These are phyloP conservation scores for Nomia melanderi DNA, from an alignment of 1,140 invertebrate species.

Conservation along the genomic window DNA sequence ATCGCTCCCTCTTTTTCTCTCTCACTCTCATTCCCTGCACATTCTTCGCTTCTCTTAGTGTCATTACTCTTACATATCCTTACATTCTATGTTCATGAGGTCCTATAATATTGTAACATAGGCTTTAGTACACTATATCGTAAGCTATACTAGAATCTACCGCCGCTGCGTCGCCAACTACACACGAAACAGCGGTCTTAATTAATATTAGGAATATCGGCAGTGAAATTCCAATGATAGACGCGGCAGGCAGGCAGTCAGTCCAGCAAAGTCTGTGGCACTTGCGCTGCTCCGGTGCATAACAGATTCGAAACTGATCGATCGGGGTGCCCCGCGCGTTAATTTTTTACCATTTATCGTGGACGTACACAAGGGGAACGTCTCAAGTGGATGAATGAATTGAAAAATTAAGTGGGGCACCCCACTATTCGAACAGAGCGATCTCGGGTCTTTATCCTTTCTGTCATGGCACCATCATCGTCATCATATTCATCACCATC, in stretches of 20 bases:
- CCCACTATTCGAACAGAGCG: slow-evolving; percentile 71
- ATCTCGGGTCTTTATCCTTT: slow-evolving; percentile 59
- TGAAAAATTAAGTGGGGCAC: slow-evolving; percentile 75
- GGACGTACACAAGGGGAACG: slow-evolving; percentile 49
- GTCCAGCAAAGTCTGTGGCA: slow-evolving; percentile 72
- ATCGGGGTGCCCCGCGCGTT: slow-evolving; percentile 76
- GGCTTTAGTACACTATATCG: slow-evolving; percentile 70
- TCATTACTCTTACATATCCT: slow-evolving; percentile 61
- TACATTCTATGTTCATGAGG: slow-evolving; percentile 61
- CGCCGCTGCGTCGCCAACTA: slow-evolving; percentile 69
- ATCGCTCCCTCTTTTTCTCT: slow-evolving; percentile 6
- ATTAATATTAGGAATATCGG: slow-evolving; percentile 82
- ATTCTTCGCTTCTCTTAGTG: slow-evolving; percentile 23
- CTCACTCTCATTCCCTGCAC: slow-evolving; percentile 7
- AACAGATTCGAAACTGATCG: slow-evolving; percentile 67
- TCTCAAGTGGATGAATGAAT: slow-evolving; percentile 68
- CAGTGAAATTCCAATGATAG: slow-evolving; percentile 82
- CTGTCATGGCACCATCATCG: slow-evolving; percentile 72
- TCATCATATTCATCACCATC: slow-evolving; percentile 63
- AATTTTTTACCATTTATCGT: slow-evolving; percentile 72
- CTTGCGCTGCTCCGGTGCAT: slow-evolving; percentile 71
- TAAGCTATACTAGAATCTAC: slow-evolving; percentile 71
- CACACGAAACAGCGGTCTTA: slow-evolving; percentile 66
- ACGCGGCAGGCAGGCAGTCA: slow-evolving; percentile 74
- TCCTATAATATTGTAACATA: slow-evolving; percentile 71